Evolutionary conservation across 1,140 invertebrate species (phyloP), one percentile per base, ranked within the genome.

Genomic region (Metaphire vulgaris): DNA sequence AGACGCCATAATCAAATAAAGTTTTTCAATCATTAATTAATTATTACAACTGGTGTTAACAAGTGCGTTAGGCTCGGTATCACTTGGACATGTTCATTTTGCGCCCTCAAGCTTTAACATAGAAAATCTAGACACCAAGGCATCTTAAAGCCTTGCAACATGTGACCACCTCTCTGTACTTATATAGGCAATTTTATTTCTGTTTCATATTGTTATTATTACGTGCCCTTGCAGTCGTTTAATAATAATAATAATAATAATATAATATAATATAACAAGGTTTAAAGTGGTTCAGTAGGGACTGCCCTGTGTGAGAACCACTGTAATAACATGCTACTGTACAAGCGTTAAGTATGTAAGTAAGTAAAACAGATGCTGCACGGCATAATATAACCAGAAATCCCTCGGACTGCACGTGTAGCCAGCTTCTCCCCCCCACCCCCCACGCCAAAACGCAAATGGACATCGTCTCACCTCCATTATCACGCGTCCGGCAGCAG

Each of bases 381-480:
- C 21, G 41, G 41, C 6, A 56, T 56, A 21, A 21, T 56, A n/a
- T 56, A 56, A 56, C 41, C 41, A 21, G 6, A 6, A 21, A 21
- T 21, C 41, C 6, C 41, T 21, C 6, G 6, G 6, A 56, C 21
- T 56, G 6, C 41, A 21, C 41, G 21, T 21, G 41, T 12, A 21
- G 41, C 21, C 21, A 56, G 6, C 41, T 6, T 6, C 21, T 21
- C 41, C 41, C 41, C 6, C 6, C 41, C 6, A 12, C 6, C 6
- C 41, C 21, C 6, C 41, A 56, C 21, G 6, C 41, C 6, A 56
- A 6, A 21, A 56, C 41, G 78, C 74, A 32, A 76, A 64, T 75
- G 77, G 0, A 1, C n/a, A n/a, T 31, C 28, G 28, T 1, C 72
- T 74, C 31, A 77, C 71, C 67, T 77, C 69, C 30, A 73, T 70